Evolutionary conservation across 2,888 invertebrate genomes (phyloP).

Genomic region (Drosophila paranaensis): DNA sequence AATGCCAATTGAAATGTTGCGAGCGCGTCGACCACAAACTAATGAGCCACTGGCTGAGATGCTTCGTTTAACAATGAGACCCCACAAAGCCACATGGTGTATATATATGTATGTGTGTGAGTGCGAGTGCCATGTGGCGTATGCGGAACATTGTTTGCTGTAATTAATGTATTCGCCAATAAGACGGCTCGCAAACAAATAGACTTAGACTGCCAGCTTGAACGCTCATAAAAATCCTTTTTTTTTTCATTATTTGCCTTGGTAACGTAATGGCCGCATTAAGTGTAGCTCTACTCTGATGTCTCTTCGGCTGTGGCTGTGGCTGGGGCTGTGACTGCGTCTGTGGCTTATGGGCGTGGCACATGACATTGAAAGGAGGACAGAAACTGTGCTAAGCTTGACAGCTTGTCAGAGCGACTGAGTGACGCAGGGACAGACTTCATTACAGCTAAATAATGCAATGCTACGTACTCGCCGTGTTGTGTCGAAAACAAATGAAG

Average conservation of each 20-base stretch:
- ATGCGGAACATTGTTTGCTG: constrained; percentile 71
- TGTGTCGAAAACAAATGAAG: constrained; percentile 73
- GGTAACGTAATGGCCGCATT: constrained; percentile 54
- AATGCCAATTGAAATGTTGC: constrained; percentile 64
- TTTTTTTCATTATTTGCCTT: constrained; percentile 64
- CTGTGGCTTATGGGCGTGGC: constrained; percentile 55
- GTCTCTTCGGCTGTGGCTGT: constrained; percentile 21
- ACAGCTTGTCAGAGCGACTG: constrained; percentile 45
- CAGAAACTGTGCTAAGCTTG: constrained; percentile 73
- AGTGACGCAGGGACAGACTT: constrained; percentile 60
- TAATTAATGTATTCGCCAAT: constrained; percentile 76
- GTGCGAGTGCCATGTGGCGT: constrained; percentile 40
- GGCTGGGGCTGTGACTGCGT: constrained; percentile 21
- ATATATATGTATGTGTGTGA: constrained; percentile 2
- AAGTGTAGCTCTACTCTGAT: constrained; percentile 49
- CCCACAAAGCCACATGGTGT: constrained; percentile 43
- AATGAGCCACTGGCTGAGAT: constrained; percentile 57
- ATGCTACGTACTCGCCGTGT: constrained; percentile 60
- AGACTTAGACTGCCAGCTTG: constrained; percentile 62
- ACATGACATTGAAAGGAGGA: constrained; percentile 72
- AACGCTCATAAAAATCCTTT: constrained; percentile 67
- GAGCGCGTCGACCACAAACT: constrained; percentile 53
- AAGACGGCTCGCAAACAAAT: constrained; percentile 42
- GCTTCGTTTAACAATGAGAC: constrained; percentile 44
- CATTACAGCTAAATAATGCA: constrained; percentile 75